Evolutionary conservation across 1,140 invertebrate species (phyloP).

Genomic region (Bombus ignitus): DNA sequence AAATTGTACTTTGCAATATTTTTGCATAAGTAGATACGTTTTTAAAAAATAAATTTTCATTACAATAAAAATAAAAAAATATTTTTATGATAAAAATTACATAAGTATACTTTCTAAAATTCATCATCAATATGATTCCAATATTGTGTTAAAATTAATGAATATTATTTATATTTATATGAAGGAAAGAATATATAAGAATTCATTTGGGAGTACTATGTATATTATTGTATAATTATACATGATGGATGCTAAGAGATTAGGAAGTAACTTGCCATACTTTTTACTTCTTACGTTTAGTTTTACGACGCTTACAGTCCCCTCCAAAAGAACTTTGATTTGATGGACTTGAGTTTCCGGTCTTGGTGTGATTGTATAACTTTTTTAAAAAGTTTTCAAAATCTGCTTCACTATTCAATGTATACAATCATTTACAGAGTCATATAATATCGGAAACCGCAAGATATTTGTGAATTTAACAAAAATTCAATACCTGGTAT

Average conservation of each 20-base stretch:
- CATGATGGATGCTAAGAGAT: conserved; percentile 48
- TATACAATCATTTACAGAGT: conserved; percentile 1
- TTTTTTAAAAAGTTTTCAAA: conserved; percentile 86
- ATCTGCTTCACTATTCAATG: conserved; percentile 83
- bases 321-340: conserved; percentile 75
- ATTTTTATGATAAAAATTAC: conserved; percentile 2
- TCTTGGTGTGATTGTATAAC: conserved; percentile 83
- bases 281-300: conserved; percentile 81
- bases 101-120: conserved; percentile 24
- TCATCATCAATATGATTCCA: conserved; percentile 47
- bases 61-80: conserved; percentile 31
- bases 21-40: background rate
- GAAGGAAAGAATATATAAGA: conserved; percentile 60
- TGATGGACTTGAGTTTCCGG: conserved; percentile 71
- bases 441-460: background rate
- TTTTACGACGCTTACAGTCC: conserved; percentile 80
- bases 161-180: conserved; percentile 45
- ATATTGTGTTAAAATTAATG: conserved; percentile 43
- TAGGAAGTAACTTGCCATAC: conserved; percentile 39
- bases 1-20: background rate
- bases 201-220: conserved; percentile 49
- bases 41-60: conserved; percentile 23
- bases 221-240: conserved; percentile 67
- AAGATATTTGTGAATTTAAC: background rate
- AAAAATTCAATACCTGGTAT: conserved; percentile 59